Evolutionary conservation across 2,113 vertebrate species (phyloP), one percentile per base, ranked within the genome.

Genomic region (Rousettus leschenaultii): DNA sequence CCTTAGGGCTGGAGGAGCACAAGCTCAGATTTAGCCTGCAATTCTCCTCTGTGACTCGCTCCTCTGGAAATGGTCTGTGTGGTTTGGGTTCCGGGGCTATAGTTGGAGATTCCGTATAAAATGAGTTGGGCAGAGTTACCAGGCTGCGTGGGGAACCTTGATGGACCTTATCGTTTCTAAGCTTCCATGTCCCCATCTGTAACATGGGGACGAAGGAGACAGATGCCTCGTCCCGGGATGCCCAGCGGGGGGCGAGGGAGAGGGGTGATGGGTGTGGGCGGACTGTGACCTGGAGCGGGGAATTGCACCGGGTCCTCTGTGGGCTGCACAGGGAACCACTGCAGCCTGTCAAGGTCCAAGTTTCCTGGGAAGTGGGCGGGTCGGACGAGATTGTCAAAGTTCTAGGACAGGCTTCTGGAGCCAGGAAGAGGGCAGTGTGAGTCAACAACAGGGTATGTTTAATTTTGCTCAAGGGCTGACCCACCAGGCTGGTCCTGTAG

Each of bases 391-490:
- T n/a, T n/a, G n/a, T 66, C 40, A 40, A 93, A 33, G 35, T 65
- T 53, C 63, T 45, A 63, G 5, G 33, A 51, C 35, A 85, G 18
- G 8, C 33, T 61, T 84, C 30, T 59, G 35, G 55, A 92, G 55
- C n/a, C 28, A 21, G 70, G 40, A 10, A 66, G 65, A 33, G 26
- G 38, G 40, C 6, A 10, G 21, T 24, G 59, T 84, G 77, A 84
- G 28, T 79, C 78, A 45, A 55, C 33, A 70, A 21, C 18, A 43
- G 38, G 19, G 35, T 73, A 13, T 83, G 6, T 43, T 73, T 68
- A 61, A 70, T 33, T 93, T 91, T 91, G 86, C 24, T 88, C n/a
- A 14, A 45, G 43, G 11, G 30, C 75, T 73, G 19, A 78, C 22
- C n/a, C 33, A 11, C 66, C 63, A 59, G 59, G 26, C n/a, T 45